Base-by-base conservation (phyloP, 2,797 vertebrate genomes). In the Melanotaenia boesemani region DNA sequence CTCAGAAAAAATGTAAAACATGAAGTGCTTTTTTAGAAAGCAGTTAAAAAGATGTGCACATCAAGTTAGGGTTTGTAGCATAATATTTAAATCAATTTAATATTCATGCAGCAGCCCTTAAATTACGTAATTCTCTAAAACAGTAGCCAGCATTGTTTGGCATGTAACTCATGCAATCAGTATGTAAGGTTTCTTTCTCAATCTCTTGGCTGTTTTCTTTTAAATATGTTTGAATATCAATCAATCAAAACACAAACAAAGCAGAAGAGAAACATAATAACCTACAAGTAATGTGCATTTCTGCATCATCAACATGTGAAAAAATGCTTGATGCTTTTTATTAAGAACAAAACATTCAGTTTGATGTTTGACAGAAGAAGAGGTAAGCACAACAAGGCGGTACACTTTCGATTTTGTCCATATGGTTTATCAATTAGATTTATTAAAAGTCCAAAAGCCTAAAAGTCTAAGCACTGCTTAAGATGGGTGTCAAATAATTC, bases 391-490 rank as follows among this genome's bases (percentile, higher is more conserved):
- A 26, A 56, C 24, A 56, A 56, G 6, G 54, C 2, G 13, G 0
- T 15, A 28, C 24, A 30, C 26, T 56, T 56, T 30, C 26, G 6
- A 7, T 55, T 46, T 72, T 85, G 52, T 65, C 81, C 74, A 46
- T 67, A 22, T 77, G 79, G 62, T 78, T 77, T 60, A 46, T 75
- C 28, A 70, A 67, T 86, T 28, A 81, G 64, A 80, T 58, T 46
- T 4, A 48, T 30, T 20, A 50, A 58, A 57, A 54, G 7, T 36
- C 28, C 9, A 6, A 18, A 46, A 46, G 16, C 12, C 11, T 41
- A 1, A 41, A 41, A 41, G 18, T 48, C 6, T 20, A 8, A 48
- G 18, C 44, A 48, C 18, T 20, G 18, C 18, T 41, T 52, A 72
- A 67, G 61, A 68, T 63, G 63, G 46, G 61, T 72, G 77, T 87